A percentile compares a stretch with the other conserved stretches of the same genome.
Evolutionary conservation across 2,888 invertebrate species (phyloP).

Genomic region (Drosophila sordidula): DNA sequence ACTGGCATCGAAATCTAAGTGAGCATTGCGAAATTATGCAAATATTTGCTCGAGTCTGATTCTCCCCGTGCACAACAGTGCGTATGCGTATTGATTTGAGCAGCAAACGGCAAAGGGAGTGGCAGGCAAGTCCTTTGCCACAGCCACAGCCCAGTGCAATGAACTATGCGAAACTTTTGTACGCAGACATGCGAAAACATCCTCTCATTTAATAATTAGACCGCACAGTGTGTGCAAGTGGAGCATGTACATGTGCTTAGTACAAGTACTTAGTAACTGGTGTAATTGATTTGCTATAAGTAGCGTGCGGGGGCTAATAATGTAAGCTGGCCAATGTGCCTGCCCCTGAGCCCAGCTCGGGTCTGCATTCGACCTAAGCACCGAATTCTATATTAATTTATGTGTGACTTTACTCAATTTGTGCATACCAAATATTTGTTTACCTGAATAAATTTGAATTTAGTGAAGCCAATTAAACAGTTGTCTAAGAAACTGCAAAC

Average conservation of each 20-base stretch:
- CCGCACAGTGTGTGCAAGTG: neutral
- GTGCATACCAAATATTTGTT: conserved; percentile 1
- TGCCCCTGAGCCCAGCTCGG: conserved; percentile 18
- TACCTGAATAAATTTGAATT: neutral
- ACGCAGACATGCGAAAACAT: conserved; percentile 29
- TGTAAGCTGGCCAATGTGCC: conserved; percentile 23
- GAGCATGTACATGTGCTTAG: neutral
- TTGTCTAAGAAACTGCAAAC: neutral
- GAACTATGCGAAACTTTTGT: conserved; percentile 36
- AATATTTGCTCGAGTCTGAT: conserved; percentile 56
- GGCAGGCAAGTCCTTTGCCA: neutral
- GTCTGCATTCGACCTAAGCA: neutral
- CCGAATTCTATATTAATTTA: conserved; percentile 2
- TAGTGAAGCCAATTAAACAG: neutral
- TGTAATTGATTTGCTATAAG: conserved; percentile 14
- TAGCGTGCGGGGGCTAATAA: conserved; percentile 13
- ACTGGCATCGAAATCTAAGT: conserved; percentile 56
- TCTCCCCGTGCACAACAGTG: conserved; percentile 52
- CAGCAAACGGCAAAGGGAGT: conserved; percentile 9
- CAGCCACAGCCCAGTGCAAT: conserved; percentile 17
- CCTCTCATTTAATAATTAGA: conserved; percentile 31
- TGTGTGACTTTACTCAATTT: neutral
- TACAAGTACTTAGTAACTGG: conserved; percentile 13
- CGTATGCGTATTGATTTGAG: conserved; percentile 67
- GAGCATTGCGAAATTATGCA: conserved; percentile 75